A percentile compares a stretch with the other conserved stretches of the same genome.
These are phyloP conservation scores for Anguilla rostrata DNA, from an alignment of 2,113 vertebrate species.

Conservation along the genomic window DNA sequence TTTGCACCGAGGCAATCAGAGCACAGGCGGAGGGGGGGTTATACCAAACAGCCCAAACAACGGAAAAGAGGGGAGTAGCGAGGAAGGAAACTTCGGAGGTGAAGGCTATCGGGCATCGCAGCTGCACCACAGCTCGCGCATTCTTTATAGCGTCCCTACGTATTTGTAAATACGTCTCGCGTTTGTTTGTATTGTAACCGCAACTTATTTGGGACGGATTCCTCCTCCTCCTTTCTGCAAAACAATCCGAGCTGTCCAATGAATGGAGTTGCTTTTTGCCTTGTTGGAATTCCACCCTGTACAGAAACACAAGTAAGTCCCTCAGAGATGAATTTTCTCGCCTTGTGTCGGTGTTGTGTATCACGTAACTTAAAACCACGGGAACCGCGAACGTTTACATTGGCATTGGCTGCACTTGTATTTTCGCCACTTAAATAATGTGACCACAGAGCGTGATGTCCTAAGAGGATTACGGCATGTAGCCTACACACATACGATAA, in stretches of 20 bases:
- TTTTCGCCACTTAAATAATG: not conserved
- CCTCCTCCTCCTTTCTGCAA: conserved; percentile 32
- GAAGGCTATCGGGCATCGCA: conserved; percentile 17
- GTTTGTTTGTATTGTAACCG: not conserved
- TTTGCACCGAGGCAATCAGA: conserved; percentile 22
- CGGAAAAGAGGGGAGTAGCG: conserved; percentile 20
- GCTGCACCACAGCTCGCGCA: not conserved
- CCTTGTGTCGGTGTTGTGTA: not conserved
- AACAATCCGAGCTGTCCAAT: conserved; percentile 68
- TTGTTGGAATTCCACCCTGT: conserved; percentile 89
- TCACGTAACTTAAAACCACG: not conserved
- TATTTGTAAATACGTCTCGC: not conserved
- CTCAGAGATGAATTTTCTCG: not conserved
- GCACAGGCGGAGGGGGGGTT: conserved; percentile 20
- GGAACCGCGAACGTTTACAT: not conserved
- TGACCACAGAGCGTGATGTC: conserved; percentile 3
- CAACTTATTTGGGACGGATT: conserved; percentile 2
- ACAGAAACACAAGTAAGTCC: conserved; percentile 70
- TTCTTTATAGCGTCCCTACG: not conserved
- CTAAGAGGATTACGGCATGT: conserved; percentile 16
- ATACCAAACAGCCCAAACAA: conserved; percentile 21
- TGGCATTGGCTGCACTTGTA: not conserved
- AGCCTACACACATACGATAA: not conserved
- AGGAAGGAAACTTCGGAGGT: conserved; percentile 24
- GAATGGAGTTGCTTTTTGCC: conserved; percentile 95